Conservation (phyloP, 2,888 invertebrate species). For the Volucella inanis region DNA sequence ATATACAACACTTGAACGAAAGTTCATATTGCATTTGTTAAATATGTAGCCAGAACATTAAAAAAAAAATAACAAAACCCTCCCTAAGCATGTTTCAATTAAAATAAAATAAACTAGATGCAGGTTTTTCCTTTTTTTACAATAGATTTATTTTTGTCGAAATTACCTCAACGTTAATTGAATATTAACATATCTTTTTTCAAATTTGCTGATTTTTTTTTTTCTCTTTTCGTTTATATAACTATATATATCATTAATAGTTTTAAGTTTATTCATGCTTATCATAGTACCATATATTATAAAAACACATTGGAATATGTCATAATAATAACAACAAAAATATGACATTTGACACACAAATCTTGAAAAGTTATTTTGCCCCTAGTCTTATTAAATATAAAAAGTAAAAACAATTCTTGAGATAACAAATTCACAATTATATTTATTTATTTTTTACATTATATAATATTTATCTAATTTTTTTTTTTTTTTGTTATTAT, state of each 20-base stretch:
- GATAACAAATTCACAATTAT: conserved; percentile 65
- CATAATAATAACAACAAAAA: conserved; percentile 9
- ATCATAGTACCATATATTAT: conserved; percentile 21
- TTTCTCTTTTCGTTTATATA: conserved; percentile 25
- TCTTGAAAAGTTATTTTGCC: conserved; percentile 23
- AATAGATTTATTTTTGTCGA: conserved; percentile 29
- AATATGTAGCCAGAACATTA: not conserved
- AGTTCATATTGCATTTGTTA: conserved; percentile 30
- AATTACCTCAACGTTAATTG: not conserved
- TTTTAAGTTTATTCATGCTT: conserved; percentile 18
- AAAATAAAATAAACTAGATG: conserved; percentile 22
- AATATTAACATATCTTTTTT: no score
- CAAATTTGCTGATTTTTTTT: conserved; percentile 7
- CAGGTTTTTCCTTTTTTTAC: conserved; percentile 55
- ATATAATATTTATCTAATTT: conserved; percentile 55
- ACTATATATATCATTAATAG: conserved; percentile 13
- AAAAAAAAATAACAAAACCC: conserved; percentile 76
- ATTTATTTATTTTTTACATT: conserved; percentile 32
- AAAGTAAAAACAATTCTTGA: conserved; percentile 38
- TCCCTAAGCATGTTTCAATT: conserved; percentile 82
- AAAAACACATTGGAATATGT: conserved; percentile 19
- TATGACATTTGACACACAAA: not conserved
- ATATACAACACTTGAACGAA: conserved; percentile 24
- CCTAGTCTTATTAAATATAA: conserved; percentile 39
- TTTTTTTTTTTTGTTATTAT: not conserved